Evolutionary conservation across 1,140 invertebrate species (phyloP).

Genomic region (Drosophila nannoptera): DNA sequence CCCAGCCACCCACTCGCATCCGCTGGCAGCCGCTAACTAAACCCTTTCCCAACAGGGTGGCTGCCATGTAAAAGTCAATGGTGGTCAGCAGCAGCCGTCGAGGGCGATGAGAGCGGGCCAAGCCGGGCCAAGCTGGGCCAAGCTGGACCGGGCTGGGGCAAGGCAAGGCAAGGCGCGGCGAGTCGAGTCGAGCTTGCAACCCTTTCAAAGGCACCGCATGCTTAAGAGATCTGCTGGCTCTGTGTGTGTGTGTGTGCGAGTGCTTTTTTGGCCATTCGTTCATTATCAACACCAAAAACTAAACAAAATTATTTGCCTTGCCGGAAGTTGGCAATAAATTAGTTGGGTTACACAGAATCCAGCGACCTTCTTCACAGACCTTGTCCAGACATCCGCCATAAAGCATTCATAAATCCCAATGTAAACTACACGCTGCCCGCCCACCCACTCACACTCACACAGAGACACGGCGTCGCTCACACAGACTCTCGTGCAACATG

Average conservation of each 20-base stretch:
- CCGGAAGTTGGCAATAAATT: slow-evolving; percentile 77
- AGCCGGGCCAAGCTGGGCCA: slow-evolving; percentile 46
- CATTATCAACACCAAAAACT: slow-evolving; percentile 77
- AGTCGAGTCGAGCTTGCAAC: slow-evolving; percentile 35
- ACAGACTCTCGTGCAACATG: slow-evolving; percentile 71
- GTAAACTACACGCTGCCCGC: slow-evolving; percentile 69
- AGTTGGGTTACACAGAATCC: slow-evolving; percentile 57
- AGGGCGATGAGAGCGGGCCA: slow-evolving; percentile 47
- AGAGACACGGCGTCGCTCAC: slow-evolving; percentile 14
- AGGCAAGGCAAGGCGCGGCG: background rate
- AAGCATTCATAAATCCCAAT: slow-evolving; percentile 78
- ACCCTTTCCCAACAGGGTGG: slow-evolving; percentile 11
- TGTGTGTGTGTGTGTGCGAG: slow-evolving; percentile 35
- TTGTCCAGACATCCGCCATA: slow-evolving; percentile 76
- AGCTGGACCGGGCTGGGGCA: slow-evolving; percentile 42
- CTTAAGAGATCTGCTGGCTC: slow-evolving; percentile 7
- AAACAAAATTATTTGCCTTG: slow-evolving; percentile 76
- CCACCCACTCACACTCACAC: slow-evolving; percentile 34
- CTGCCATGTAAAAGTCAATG: slow-evolving; percentile 50
- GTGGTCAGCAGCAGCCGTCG: slow-evolving; percentile 52
- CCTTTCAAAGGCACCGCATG: slow-evolving; percentile 55
- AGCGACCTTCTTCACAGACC: slow-evolving; percentile 44
- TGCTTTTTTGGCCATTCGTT: slow-evolving; percentile 59
- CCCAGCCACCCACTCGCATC: background rate
- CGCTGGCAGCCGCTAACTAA: background rate